Conservation (phyloP, 2,888 invertebrate species). For the Eurytoma adleriae region DNA sequence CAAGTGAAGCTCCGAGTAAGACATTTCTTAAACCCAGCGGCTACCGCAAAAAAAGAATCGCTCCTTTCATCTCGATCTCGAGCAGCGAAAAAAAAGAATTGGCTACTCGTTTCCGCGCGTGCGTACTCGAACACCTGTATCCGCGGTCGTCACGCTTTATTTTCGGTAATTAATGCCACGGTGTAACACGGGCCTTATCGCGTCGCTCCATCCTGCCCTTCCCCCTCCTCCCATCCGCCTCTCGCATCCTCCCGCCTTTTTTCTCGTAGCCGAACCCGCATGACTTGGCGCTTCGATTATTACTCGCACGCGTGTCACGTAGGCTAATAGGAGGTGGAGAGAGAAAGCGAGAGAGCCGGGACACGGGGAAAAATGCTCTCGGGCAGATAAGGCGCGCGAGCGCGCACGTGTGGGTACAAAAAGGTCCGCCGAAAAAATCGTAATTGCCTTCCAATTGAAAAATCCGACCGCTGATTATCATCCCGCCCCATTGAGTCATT, state of each 20-base stretch:
- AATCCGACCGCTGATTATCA: constrained; percentile 28
- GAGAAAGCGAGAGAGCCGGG: not conserved
- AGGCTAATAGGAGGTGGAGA: constrained; percentile 41
- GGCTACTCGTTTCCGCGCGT: not conserved
- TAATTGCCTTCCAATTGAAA: constrained; percentile 33
- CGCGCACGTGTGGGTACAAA: not conserved
- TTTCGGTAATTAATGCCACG: constrained; percentile 54
- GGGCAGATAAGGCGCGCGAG: not conserved
- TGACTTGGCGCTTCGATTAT: constrained; percentile 52
- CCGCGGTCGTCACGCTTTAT: constrained; percentile 25
- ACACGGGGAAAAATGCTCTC: not conserved
- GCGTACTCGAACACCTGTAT: no score
- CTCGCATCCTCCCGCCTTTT: not conserved
- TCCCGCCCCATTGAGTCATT: constrained; percentile 37
- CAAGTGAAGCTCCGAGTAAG: not conserved
- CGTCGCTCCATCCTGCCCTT: constrained; percentile 7
- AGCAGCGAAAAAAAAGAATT: constrained; percentile 8
- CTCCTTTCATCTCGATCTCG: not conserved
- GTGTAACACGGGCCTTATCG: constrained; percentile 53
- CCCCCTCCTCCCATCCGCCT: not conserved
- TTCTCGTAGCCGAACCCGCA: constrained; percentile 39
- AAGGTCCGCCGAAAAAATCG: not conserved
- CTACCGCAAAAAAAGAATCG: no score
- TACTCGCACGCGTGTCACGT: constrained; percentile 48
- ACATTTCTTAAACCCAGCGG: not conserved